These are phyloP conservation scores for Neosilurus mollespiculum DNA, from an alignment of 2,797 vertebrate species.

Conservation along the genomic window DNA sequence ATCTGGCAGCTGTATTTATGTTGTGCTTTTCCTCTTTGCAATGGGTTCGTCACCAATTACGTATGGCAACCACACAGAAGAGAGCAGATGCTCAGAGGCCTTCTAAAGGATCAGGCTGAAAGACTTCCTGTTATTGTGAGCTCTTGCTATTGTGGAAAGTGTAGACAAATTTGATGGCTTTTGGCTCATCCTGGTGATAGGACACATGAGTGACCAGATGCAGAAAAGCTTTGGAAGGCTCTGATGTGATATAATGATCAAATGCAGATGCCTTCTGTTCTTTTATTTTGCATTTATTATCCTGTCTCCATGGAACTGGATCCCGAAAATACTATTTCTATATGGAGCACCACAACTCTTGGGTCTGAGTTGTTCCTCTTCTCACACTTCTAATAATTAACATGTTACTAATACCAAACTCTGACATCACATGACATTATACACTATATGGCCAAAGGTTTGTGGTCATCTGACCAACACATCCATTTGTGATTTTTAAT, in stretches of 20 bases:
- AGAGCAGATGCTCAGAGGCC: conserved; percentile 59
- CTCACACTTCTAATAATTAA: not conserved
- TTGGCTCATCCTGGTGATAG: conserved; percentile 50
- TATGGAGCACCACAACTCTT: not conserved
- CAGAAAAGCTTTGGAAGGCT: conserved; percentile 55
- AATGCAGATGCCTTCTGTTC: conserved; percentile 52
- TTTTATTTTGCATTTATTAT: conserved; percentile 44
- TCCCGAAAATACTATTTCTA: conserved; percentile 9
- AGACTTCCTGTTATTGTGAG: conserved; percentile 72
- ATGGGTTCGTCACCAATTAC: conserved; percentile 59
- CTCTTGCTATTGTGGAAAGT: conserved; percentile 57
- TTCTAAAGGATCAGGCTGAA: conserved; percentile 56
- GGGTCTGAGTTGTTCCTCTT: not conserved
- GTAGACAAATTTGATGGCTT: conserved; percentile 67
- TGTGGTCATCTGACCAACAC: not conserved
- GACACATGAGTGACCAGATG: conserved; percentile 33
- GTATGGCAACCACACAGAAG: conserved; percentile 53
- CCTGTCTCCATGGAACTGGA: conserved; percentile 18
- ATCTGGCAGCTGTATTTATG: conserved; percentile 58
- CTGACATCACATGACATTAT: not conserved
- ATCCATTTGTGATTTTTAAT: not conserved
- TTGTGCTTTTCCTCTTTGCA: conserved; percentile 60
- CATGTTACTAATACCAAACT: not conserved
- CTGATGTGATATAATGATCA: conserved; percentile 53
- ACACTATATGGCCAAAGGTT: not conserved